Percentiles rank a stretch among this genome's conserved stretches.
These are phyloP conservation scores for Cyanoramphus novaezelandiae DNA, from an alignment of 2,113 vertebrate genomes.

Conservation along the genomic window DNA sequence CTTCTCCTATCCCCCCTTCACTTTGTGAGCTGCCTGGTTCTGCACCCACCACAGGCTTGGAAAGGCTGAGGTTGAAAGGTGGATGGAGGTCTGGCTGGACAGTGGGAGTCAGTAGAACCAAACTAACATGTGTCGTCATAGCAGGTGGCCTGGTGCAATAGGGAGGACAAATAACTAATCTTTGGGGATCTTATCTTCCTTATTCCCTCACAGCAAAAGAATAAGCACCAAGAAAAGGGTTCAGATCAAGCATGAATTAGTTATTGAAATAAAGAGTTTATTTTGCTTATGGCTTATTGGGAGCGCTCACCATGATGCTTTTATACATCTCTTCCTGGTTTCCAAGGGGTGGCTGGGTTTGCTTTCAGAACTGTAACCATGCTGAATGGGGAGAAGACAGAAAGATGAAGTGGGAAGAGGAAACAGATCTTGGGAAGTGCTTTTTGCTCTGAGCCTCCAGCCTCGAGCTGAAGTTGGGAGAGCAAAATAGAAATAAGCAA, in stretches of 20 bases:
- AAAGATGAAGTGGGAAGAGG: background rate
- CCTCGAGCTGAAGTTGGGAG: background rate
- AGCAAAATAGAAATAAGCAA: background rate
- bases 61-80: background rate
- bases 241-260: background rate
- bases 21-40: background rate
- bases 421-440: background rate
- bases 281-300: background rate
- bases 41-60: background rate
- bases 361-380: background rate
- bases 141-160: background rate
- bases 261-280: background rate
- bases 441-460: background rate
- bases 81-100: accelerated
- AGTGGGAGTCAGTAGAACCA: background rate
- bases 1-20: background rate
- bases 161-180: background rate
- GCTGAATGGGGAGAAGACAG: background rate
- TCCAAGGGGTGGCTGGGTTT: background rate
- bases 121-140: background rate
- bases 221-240: background rate
- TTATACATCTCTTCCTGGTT: background rate
- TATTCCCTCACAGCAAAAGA: background rate
- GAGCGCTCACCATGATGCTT: background rate
- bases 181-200: background rate